Conservation (phyloP, 1,140 invertebrate genomes). For the Temnothorax longispinosus region DNA sequence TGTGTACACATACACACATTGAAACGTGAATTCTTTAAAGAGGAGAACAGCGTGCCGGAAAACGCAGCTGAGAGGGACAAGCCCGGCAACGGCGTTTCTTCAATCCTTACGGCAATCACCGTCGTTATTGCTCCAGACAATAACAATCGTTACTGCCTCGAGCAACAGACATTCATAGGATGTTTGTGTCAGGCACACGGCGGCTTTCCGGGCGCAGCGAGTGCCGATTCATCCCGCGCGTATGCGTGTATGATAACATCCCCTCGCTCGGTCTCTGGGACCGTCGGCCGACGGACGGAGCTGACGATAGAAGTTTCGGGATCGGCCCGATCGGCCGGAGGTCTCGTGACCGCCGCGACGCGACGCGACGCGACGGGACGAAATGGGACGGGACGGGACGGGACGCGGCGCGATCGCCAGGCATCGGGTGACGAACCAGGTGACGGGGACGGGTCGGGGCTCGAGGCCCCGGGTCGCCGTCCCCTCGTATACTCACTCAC, state of each 20-base stretch:
- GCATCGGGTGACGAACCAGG: background rate
- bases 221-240: background rate
- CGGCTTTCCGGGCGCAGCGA: background rate
- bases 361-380: background rate
- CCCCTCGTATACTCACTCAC: conserved; percentile 84
- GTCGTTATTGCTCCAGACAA: background rate
- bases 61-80: too few species aligned
- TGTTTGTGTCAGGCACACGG: background rate
- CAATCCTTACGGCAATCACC: background rate
- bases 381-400: background rate
- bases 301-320: background rate
- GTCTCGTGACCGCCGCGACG: conserved; percentile 29
- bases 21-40: too few species aligned
- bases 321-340: background rate
- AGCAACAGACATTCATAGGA: background rate
- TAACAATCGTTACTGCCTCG: conserved; percentile 13
- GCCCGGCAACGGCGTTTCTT: background rate
- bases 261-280: background rate
- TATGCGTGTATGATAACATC: background rate
- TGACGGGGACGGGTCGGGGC: background rate
- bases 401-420: background rate
- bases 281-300: background rate
- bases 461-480: background rate
- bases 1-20: background rate
- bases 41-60: too few species aligned